Percentiles rank a stretch among this genome's conserved stretches.
phyloP scores from a whole-genome alignment of 2,888 invertebrate genomes.

The Papilio demoleus region DNA sequence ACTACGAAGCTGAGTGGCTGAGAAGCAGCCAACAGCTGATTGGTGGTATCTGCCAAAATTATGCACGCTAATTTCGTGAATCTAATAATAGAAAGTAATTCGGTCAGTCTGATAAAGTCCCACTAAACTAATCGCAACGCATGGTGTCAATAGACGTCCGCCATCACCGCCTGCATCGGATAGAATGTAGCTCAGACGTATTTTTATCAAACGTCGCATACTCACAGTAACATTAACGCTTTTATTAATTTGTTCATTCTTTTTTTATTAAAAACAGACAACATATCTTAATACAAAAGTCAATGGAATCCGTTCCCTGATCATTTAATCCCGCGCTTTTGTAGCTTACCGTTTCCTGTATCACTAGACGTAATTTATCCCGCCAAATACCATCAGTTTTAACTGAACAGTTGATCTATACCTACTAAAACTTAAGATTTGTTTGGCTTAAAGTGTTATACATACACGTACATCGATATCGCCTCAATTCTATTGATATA shows the following conservation, averaged over 20 bases:
- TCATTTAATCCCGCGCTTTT: not conserved
- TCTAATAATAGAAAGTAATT: constrained; percentile 43
- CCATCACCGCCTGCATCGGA: not conserved
- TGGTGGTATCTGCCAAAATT: constrained; percentile 46
- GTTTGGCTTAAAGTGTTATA: too few species aligned
- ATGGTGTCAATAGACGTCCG: not conserved
- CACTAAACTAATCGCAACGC: constrained; percentile 27
- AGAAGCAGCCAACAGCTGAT: constrained; percentile 45
- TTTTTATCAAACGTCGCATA: not conserved
- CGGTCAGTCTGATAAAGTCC: constrained; percentile 39
- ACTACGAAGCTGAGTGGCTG: constrained; percentile 26
- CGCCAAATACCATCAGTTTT: too few species aligned
- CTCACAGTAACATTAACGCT: too few species aligned
- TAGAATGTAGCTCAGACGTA: not conserved
- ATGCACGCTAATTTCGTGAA: constrained; percentile 42
- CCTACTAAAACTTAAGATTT: too few species aligned
- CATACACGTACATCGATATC: too few species aligned
- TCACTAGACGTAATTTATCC: too few species aligned
- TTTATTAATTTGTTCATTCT: too few species aligned
- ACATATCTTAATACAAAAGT: too few species aligned
- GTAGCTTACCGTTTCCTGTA: not conserved
- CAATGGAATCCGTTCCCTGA: too few species aligned
- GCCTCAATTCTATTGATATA: constrained; percentile 39
- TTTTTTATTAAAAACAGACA: too few species aligned
- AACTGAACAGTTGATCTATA: too few species aligned